Percentiles rank a stretch among this genome's conserved stretches.
phyloP scores from a whole-genome alignment of 2,113 vertebrate genomes.

The Cervus canadensis region DNA sequence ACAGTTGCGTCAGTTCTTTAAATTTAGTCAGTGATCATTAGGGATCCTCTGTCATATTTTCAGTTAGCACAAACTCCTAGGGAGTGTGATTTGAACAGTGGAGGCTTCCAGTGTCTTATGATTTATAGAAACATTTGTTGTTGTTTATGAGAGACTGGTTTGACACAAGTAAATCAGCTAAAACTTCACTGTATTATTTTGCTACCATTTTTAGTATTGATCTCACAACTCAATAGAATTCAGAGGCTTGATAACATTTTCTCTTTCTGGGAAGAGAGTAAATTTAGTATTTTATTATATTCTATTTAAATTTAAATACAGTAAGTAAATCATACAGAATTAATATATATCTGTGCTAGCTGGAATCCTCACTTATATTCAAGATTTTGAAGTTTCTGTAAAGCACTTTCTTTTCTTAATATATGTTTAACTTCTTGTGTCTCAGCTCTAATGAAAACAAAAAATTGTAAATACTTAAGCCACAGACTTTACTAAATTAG shows the following conservation, averaged over 20 bases:
- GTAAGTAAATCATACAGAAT: background rate
- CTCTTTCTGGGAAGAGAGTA: background rate
- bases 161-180: background rate
- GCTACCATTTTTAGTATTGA: background rate
- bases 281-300: background rate
- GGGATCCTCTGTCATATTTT: background rate
- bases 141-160: background rate
- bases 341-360: background rate
- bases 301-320: background rate
- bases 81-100: background rate
- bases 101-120: background rate
- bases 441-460: conserved; percentile 1
- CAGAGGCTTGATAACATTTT: background rate
- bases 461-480: conserved; percentile 35
- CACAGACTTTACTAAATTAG: background rate
- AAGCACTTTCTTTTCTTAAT: background rate
- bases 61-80: background rate
- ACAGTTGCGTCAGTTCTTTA: background rate
- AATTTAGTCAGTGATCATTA: background rate
- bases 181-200: background rate
- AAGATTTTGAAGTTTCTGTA: background rate
- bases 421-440: background rate
- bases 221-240: background rate
- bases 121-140: background rate
- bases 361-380: background rate